Evolutionary conservation across 1,140 invertebrate species (phyloP).

Genomic region (Pseudomyrmex dendroicus): DNA sequence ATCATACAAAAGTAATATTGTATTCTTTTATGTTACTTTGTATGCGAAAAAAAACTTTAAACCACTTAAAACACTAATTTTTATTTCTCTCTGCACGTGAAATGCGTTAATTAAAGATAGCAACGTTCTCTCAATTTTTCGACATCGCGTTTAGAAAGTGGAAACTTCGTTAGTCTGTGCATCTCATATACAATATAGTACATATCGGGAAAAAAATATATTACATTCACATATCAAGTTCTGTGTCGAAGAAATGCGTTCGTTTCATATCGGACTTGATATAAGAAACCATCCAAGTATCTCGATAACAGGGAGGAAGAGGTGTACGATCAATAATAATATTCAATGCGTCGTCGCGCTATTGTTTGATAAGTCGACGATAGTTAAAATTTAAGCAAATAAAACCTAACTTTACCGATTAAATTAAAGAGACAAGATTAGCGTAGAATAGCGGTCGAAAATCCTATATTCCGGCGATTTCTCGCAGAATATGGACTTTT

Average conservation of each 20-base stretch:
- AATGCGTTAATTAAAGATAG: no score
- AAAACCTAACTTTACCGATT: neutral
- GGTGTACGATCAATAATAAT: slow-evolving; percentile 16
- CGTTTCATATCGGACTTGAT: neutral
- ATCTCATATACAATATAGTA: no score
- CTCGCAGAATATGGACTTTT: neutral
- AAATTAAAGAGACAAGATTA: slow-evolving; percentile 23
- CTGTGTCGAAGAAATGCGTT: neutral
- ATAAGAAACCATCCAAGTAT: slow-evolving; percentile 4
- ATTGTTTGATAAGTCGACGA: neutral
- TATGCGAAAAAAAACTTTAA: no score
- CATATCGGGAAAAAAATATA: neutral
- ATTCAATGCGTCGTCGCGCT: neutral
- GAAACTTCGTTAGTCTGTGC: no score
- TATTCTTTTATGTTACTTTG: no score
- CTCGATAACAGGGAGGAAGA: neutral
- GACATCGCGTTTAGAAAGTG: no score
- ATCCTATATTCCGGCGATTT: neutral
- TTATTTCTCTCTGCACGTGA: no score
- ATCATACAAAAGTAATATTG: no score
- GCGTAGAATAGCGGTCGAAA: neutral
- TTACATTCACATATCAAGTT: no score
- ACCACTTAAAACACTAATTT: no score
- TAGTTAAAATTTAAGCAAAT: neutral
- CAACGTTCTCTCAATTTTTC: no score